Evolutionary conservation across 30 jellyfish, hydroid and myxozoan species (phyloP), one percentile per base, ranked within the genome.

Genomic region (Morbakka virulenta): DNA sequence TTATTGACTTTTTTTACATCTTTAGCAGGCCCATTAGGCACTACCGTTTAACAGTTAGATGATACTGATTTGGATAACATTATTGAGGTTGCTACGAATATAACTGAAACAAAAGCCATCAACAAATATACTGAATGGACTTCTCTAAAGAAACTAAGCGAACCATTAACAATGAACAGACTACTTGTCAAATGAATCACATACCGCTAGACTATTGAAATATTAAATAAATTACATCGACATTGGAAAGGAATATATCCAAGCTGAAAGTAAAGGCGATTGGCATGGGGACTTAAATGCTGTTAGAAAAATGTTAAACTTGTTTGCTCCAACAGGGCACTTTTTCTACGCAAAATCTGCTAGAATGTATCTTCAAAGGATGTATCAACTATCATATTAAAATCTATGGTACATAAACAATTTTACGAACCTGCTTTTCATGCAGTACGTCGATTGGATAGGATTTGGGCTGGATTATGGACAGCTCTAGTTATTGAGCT

Each of bases 311-410:
- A 86, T 86, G 96, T 32, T 77, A 69, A 86, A 86, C 64, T 69
- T 86, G 36, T 79, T 86, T 86, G 93, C 94, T 47, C 81, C 89
- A 13, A 57, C 86, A 2, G 95, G 89, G 12, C 96, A 86, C 68
- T 70, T 30, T 3, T 34, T 77, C 74, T 86, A 77, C 64, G 96
- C 96, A 21, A 86, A 79, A 69, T 22, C 74, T 28, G 48, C 85
- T 0, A 28, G 85, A 26, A 32, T 86, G 67, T 77, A 86, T 32
- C 48, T 68, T 2, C 94, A 86, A 62, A 65, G 52, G 72, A 85
- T 85, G 82, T 28, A 14, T 9, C 20, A 20, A 23, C 87, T 83
- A 32, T 21, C 87, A 32, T 57, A 33, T 64, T 31, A 36, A 50
- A 4, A 68, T 32, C 88, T 72, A 24, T 69, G 89, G 82, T 79